Evolutionary conservation across 2,113 vertebrate species (phyloP).

Genomic region (Carassius auratus): DNA sequence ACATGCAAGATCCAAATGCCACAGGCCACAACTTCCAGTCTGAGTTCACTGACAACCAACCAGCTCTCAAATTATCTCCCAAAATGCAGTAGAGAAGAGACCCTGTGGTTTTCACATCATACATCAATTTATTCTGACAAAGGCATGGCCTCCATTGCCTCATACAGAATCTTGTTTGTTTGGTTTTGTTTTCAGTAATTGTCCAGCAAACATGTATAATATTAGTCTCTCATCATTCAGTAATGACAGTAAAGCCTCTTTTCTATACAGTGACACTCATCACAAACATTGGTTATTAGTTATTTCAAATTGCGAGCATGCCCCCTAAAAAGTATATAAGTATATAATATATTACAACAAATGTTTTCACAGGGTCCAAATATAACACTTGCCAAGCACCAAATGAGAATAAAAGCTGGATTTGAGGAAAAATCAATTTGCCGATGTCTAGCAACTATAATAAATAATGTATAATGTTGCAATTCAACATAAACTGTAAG

Average conservation of each 20-base stretch:
- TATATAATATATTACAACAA: neutral
- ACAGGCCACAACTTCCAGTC: constrained; percentile 33
- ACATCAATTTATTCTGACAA: constrained; percentile 49
- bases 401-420: neutral
- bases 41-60: constrained; percentile 55
- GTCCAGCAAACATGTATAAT: neutral
- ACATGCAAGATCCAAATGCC: constrained; percentile 52
- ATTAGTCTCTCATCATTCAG: neutral
- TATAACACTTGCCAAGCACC: constrained; percentile 5
- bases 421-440: neutral
- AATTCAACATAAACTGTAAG: neutral
- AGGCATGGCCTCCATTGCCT: constrained; percentile 49
- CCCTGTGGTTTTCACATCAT: constrained; percentile 55
- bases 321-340: neutral
- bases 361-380: constrained; percentile 22
- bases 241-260: neutral
- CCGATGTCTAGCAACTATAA: constrained; percentile 2
- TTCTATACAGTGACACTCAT: constrained; percentile 8
- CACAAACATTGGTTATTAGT: constrained; percentile 1
- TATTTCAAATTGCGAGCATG: constrained; percentile 13
- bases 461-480: neutral
- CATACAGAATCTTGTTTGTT: neutral
- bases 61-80: constrained; percentile 58
- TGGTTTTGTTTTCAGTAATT: constrained; percentile 2
- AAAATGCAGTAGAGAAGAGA: constrained; percentile 55